Base-by-base conservation (phyloP, 2,797 vertebrate species). In the Pangasius djambal region DNA sequence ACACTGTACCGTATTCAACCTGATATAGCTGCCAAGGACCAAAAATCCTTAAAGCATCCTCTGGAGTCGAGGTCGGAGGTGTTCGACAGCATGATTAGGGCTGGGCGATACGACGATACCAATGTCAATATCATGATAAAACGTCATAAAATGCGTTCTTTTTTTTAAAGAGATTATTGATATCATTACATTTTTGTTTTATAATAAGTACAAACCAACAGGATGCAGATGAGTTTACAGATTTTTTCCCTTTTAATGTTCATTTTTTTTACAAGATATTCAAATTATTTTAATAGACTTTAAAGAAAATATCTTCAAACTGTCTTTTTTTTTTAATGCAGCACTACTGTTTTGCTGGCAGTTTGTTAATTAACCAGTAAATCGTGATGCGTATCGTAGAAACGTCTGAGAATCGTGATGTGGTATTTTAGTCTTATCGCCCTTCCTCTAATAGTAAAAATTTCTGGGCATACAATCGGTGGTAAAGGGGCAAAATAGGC, bases 61-160 rank as follows among this genome's bases (percentile, higher is more conserved):
- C 40, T 16, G 44, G 25, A 50, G 44, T 6, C 0, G 74, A 2
- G 74, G 16, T 74, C 9, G 8, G 37, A n/a, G 13, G 44, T 25
- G 4, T 70, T 0, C 0, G 8, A 22, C 3, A 6, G 31, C 52
- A 12, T 22, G 1, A 4, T 20, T 12, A 37, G 7, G n/a, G 7
- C 78, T 57, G 52, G 18, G 16, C 3, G 52, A 81, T 78, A 16
- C 28, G 13, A 77, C 3, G 3, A 25, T 4, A 10, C 5, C 5
- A 15, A 3, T 22, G 15, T 59, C 8, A 0, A 34, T 59, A 6
- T 59, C 2, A 3, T 5, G 7, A 34, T 81, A 81, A 34, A 20
- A 9, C 28, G 20, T 79, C 50, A 18, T 55, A 4, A 20, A 1
- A 2, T 12, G 4, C 15, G 6, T 34, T 7, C 6, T 67, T 67